Evolutionary conservation across 37 sponge, comb jelly and placozoan genomes (phyloP).

Genomic region (Theonella swinhoei): DNA sequence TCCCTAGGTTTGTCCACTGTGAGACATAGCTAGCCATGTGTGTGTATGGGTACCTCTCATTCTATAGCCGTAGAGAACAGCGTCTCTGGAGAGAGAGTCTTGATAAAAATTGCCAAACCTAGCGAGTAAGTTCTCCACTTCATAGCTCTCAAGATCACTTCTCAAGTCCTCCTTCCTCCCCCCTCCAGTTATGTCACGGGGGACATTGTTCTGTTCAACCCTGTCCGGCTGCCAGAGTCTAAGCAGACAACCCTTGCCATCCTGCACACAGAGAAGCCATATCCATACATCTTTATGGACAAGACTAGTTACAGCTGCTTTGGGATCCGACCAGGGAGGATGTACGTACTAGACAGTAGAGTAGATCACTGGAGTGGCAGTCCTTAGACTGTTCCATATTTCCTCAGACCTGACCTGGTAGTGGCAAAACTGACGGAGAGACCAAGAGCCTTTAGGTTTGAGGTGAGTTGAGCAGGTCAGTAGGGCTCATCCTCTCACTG

Average conservation of each 20-base stretch:
- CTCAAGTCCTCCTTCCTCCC: background rate
- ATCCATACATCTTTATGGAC: conserved; percentile 51
- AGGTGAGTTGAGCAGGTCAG: conserved; percentile 6
- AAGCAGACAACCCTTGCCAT: conserved; percentile 13
- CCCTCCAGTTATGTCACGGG: conserved; percentile 32
- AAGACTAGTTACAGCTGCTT: conserved; percentile 15
- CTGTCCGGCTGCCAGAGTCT: background rate
- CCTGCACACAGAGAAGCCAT: conserved; percentile 43
- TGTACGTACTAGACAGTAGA: background rate
- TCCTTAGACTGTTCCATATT: background rate
- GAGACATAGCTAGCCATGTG: background rate
- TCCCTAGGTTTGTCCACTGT: background rate
- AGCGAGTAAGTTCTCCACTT: background rate
- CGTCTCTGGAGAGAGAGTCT: background rate
- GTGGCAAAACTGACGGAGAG: conserved; percentile 20
- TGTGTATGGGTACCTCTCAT: background rate
- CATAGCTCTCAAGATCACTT: background rate
- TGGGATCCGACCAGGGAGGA: conserved; percentile 4
- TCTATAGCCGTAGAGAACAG: background rate
- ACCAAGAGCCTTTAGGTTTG: conserved; percentile 18
- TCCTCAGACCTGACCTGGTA: conserved; percentile 26
- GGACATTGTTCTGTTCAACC: conserved; percentile 49
- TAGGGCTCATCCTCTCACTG: background rate
- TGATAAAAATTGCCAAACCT: background rate
- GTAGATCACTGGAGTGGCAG: conserved; percentile 18